Evolutionary conservation across 2,888 invertebrate genomes (phyloP).

Genomic region (Oxystoma pomonae): DNA sequence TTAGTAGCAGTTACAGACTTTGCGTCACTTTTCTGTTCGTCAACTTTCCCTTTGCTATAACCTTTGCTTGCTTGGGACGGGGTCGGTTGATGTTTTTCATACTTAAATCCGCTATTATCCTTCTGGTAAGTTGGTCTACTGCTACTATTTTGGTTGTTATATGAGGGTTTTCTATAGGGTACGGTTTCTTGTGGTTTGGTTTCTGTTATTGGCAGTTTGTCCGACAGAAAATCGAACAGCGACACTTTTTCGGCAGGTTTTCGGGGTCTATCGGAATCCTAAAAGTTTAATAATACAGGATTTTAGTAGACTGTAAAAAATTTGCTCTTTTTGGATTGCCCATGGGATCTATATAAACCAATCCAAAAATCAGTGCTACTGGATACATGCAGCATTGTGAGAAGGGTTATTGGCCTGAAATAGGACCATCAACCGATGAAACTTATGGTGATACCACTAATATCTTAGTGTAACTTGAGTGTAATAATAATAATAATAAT

Average conservation of each 20-base stretch:
- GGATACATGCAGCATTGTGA: neutral
- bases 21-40: neutral
- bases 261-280: conserved; percentile 56
- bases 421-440: too few relatives aligned
- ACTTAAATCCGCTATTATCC: conserved; percentile 11
- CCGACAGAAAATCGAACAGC: conserved; percentile 77
- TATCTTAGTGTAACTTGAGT: too few relatives aligned
- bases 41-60: neutral
- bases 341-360: neutral
- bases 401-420: neutral
- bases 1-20: neutral
- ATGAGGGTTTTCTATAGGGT: neutral
- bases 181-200: conserved; percentile 13
- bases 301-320: too few relatives aligned
- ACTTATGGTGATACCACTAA: too few relatives aligned
- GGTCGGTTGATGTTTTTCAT: conserved; percentile 5
- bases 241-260: conserved; percentile 79
- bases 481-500: too few relatives aligned
- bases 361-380: neutral
- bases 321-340: too few relatives aligned
- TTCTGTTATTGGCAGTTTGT: conserved; percentile 61
- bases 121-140: conserved; percentile 14
- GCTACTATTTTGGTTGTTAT: conserved; percentile 14
- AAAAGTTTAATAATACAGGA: too few relatives aligned
- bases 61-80: neutral